Base-by-base conservation (phyloP, 2,888 invertebrate genomes). In the Myathropa florea region DNA sequence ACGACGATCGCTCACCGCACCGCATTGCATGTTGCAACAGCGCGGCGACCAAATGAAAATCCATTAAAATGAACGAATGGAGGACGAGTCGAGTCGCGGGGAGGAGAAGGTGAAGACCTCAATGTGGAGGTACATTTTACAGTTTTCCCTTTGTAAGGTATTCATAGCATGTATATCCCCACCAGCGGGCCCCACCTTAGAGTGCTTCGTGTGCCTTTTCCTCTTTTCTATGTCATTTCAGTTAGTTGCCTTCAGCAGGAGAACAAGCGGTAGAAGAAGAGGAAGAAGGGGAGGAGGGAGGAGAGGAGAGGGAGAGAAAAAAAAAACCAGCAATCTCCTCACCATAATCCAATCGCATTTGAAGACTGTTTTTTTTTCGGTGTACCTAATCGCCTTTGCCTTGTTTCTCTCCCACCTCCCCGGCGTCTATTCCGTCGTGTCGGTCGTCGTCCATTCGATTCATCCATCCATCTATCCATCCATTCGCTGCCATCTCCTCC, bases 361-460 rank as follows among this genome's bases (percentile, higher is more conserved):
- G 28, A 24, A 60, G 46, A 46, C 46, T 39, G 39, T n/a, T 65
- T 79, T 53, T 78, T 80, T 75, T 84, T 81, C 46, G 73, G 86
- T 86, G 86, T 86, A 86, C 86, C 86, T 86, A 86, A 83, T 86
- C 86, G 86, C 83, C 82, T 86, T 86, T 82, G 86, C 85, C 85
- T 85, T 85, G 71, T 82, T 86, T 83, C 68, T 63, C 61, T 65
- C 57, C 73, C 82, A 70, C 70, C 70, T 71, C 64, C 70, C 75
- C 61, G 36, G 46, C 18, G 46, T 46, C 18, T 46, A 46, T 18
- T 64, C 57, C 33, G n/a, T 46, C 30, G 61, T 70, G 59, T 55
- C 53, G 67, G 33, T 75, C 73, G 57, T 75, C 39, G 78, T 83
- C 86, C 86, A 83, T 73, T 70, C 78, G 82, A 86, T 83, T 79